A percentile compares a stretch with the other conserved stretches of the same genome.
Conservation (phyloP, 2,797 vertebrate genomes). For the Malacoraja senta region DNA sequence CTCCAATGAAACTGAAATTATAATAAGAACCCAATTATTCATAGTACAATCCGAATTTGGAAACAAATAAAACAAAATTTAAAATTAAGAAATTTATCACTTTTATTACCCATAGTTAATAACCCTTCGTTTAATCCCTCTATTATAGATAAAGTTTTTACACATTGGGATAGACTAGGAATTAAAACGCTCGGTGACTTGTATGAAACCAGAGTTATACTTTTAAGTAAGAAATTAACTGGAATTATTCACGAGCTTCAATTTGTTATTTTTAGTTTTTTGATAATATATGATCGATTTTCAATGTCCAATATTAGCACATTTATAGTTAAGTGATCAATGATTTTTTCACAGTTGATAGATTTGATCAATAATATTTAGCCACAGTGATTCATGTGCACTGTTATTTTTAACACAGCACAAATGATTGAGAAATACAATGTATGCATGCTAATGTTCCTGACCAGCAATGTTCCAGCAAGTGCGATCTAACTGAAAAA, state of each 20-base stretch:
- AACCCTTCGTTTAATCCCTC: too few relatives aligned
- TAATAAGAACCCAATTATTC: too few relatives aligned
- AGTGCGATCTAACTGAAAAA: neutral
- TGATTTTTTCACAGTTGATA: neutral
- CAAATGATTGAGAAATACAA: neutral
- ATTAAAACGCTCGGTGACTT: too few relatives aligned
- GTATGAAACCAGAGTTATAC: neutral
- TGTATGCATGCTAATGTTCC: neutral
- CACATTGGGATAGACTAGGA: too few relatives aligned
- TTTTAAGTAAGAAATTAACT: neutral
- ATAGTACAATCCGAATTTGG: too few relatives aligned
- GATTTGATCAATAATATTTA: neutral
- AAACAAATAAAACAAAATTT: too few relatives aligned
- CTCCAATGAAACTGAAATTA: too few relatives aligned
- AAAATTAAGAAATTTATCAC: too few relatives aligned
- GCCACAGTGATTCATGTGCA: neutral
- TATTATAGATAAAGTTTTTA: too few relatives aligned
- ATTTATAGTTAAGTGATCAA: neutral
- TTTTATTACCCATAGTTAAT: too few relatives aligned
- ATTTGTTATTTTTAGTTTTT: neutral
- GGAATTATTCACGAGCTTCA: neutral
- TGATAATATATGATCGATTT: neutral
- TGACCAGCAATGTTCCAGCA: neutral
- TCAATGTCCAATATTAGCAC: neutral
- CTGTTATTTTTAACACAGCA: neutral